Conservation (phyloP, 2,113 vertebrate genomes). For the Triplophysa dalaica region DNA sequence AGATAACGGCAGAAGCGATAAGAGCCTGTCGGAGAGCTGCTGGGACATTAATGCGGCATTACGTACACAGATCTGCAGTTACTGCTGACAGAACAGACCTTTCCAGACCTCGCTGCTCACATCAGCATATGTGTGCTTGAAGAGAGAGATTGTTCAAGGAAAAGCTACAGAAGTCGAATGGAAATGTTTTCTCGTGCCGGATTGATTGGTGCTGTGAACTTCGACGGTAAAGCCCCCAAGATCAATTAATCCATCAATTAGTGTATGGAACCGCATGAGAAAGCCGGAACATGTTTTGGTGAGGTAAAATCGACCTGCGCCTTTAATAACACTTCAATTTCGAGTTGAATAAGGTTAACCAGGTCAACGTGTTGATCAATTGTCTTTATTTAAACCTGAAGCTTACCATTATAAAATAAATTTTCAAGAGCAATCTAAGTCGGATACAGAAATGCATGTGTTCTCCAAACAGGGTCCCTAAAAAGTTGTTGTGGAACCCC, state of each 20-base stretch:
- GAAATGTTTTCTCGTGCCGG: neutral
- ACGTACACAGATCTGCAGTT: slow-evolving; percentile 43
- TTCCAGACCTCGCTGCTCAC: slow-evolving; percentile 25
- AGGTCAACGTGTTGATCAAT: slow-evolving; percentile 7
- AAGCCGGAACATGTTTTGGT: slow-evolving; percentile 28
- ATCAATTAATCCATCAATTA: slow-evolving; percentile 54
- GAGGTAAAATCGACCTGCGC: slow-evolving; percentile 15
- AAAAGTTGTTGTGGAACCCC: no score
- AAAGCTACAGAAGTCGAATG: neutral
- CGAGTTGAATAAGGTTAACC: slow-evolving; percentile 33
- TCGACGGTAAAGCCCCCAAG: slow-evolving; percentile 34
- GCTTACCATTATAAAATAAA: neutral
- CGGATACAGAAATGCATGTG: no score
- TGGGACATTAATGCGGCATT: slow-evolving; percentile 39
- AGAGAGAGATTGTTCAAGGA: neutral
- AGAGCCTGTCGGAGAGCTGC: slow-evolving; percentile 31
- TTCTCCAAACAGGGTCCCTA: no score
- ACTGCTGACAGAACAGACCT: slow-evolving; percentile 43
- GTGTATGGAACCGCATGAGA: slow-evolving; percentile 9
- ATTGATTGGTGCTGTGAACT: slow-evolving; percentile 38
- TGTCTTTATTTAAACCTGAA: neutral
- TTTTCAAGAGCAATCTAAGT: neutral
- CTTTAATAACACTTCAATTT: slow-evolving; percentile 27
- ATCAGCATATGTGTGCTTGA: slow-evolving; percentile 21
- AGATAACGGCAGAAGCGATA: slow-evolving; percentile 51